Percentiles rank a stretch among this genome's conserved stretches.
These are phyloP conservation scores for Bostrychus sinensis DNA, from an alignment of 2,113 vertebrate species.

Conservation along the genomic window DNA sequence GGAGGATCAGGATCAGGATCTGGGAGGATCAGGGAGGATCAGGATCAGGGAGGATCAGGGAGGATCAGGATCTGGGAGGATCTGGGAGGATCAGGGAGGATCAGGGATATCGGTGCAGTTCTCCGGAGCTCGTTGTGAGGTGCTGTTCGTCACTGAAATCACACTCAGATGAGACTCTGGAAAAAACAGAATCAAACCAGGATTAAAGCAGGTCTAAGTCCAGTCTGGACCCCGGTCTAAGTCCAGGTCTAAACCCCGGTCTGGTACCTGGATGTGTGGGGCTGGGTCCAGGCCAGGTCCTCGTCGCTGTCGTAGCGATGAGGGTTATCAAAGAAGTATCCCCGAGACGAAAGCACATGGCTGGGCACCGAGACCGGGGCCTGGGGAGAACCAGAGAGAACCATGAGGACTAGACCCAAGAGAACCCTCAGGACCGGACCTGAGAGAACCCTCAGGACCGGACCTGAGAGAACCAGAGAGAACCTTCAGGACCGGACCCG, in stretches of 20 bases:
- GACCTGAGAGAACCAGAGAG: not conserved
- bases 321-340: conserved; percentile 96
- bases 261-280: not conserved
- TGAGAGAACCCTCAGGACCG: too few species aligned
- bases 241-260: too few species aligned
- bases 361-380: conserved; percentile 82
- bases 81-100: not conserved
- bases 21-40: too few species aligned
- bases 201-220: not conserved
- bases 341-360: conserved; percentile 87
- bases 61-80: too few species aligned
- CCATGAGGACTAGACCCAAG: not conserved
- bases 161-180: conserved; percentile 83
- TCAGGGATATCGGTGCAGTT: conserved; percentile 75
- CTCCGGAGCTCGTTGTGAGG: conserved; percentile 65
- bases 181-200: not conserved
- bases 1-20: too few species aligned
- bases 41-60: too few species aligned
- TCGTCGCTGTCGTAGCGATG: conserved; percentile 94
- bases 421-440: not conserved
- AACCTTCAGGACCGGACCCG: too few species aligned
- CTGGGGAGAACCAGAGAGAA: conserved; percentile 58
- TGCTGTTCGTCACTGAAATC: conserved; percentile 77
- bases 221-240: not conserved
- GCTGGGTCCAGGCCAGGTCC: conserved; percentile 87